Base-by-base conservation (phyloP, 2,888 invertebrate genomes). In the Temnothorax rugatulus region DNA sequence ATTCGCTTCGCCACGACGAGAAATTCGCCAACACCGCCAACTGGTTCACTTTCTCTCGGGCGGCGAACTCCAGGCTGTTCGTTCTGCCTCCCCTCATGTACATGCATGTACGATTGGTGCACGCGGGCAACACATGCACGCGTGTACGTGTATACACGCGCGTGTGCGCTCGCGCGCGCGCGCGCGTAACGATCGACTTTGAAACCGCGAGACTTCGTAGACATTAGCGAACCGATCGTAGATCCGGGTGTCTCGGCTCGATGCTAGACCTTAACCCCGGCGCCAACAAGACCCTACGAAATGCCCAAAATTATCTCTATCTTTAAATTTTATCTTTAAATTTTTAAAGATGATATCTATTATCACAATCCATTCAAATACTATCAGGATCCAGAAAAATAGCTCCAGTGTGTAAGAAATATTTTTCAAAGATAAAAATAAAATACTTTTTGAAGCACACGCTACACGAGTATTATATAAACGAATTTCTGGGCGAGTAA, bases 11-110 rank as follows among this genome's bases (percentile, higher is more conserved):
- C 83, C 79, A 87, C 82, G 89, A 75, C 85, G 90, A 90, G 90
- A 91, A 93, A 93, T 94, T 94, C 92, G 94, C 92, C 94, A 93
- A 93, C 94, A 87, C 90, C 91, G 94, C 92, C 92, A 92, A 92
- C 93, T 93, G 93, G 93, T 93, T 94, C 93, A 94, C 94, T 94
- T 94, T 94, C 94, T 94, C 94, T 93, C 92, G 92, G 90, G 84
- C 91, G 91, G 91, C 92, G 91, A 92, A 91, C 91, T 81, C 79
- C 73, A 89, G 89, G 85, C 75, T 71, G 88, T 85, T 83, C 86
- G 84, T 86, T 88, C 89, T 88, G 84, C 85, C 89, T 84, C 83
- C 87, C 81, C 81, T 84, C 81, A 52, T 54, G 63, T 64, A 50
- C 57, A 50, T 21, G 44, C 61, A 25, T 64, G 18, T 9, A 63